Base-by-base conservation (phyloP, 2,888 invertebrate species). In the Monopis laevigella region DNA sequence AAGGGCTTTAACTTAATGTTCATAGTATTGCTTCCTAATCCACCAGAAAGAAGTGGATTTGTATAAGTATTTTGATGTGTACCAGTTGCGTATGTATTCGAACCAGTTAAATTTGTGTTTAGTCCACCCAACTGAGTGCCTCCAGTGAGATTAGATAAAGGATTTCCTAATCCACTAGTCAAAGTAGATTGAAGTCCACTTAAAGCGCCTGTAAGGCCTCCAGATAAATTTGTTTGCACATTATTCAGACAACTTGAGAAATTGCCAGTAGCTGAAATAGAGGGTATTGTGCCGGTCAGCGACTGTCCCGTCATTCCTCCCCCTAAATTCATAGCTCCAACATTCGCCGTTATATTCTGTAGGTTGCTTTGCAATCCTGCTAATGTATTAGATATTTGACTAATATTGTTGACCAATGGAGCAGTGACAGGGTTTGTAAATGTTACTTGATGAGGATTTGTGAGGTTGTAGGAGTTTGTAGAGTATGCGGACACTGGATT, bases 1-100 rank as follows among this genome's bases (percentile, higher is more conserved):
- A 88, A 73, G 46, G 88, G 86, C 66, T 89, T 89, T 65, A 88
- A 72, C 66, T 89, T 89, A 53, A 84, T 84, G 48, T 81, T 83
- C 82, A 86, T 85, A 19, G 65, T 69, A 73, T 78, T 80, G 40
- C 81, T 67, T 67, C 85, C 77, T 64, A 88, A 65, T 56, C 84
- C 72, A 62, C 84, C 60, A 50, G 84, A 69, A 50, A 82, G 72
- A 46, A 88, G 65, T 12, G 88, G 88, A 56, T 88, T 88, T 44
- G 88, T 85, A 54, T 88, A 89, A 2, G 86, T 86, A n/a, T n/a
- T n/a, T n/a, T n/a, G n/a, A n/a, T n/a, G n/a, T 39, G 71, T 61
- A 14, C 55, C 55, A 16, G 70, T 67, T 39, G 74, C 78, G 47
- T 78, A 81, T 17, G 57, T 66, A 43, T 55, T 67, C 5, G 69